phyloP scores from a whole-genome alignment of 2,888 invertebrate genomes.

The Chrysopilus asiliformis region DNA sequence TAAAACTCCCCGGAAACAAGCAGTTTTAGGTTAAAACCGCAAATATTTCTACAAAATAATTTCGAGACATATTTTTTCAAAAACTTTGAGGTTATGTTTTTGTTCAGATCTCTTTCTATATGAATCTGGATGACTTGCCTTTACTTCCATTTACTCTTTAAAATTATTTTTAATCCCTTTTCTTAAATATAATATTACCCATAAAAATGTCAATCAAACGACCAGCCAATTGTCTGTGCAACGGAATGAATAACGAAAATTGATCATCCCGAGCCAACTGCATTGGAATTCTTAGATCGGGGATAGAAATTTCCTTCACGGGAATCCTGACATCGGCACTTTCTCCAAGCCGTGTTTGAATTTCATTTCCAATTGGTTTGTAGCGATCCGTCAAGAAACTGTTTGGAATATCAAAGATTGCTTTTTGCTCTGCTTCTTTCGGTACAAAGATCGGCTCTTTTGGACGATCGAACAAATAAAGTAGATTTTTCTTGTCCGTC shows the following conservation, averaged over 20 bases:
- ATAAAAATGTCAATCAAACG: conserved; percentile 55
- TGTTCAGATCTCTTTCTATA: too few relatives aligned
- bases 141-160: too few relatives aligned
- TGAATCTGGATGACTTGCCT: too few relatives aligned
- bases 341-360: conserved; percentile 28
- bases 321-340: conserved; percentile 39
- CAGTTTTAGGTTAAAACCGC: too few relatives aligned
- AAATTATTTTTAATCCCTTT: too few relatives aligned
- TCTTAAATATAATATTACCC: too few relatives aligned
- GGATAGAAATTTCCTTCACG: conserved; percentile 47
- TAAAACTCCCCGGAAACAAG: too few relatives aligned
- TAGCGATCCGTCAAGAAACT: conserved; percentile 28
- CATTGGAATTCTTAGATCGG: conserved; percentile 48
- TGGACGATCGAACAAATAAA: conserved; percentile 54
- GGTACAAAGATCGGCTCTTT: conserved; percentile 53
- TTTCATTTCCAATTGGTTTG: conserved; percentile 21
- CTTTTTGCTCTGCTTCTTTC: conserved; percentile 32
- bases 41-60: too few relatives aligned
- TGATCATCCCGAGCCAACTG: conserved; percentile 42
- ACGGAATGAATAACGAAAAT: conserved; percentile 62
- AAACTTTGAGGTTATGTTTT: too few relatives aligned
- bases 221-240: conserved; percentile 56
- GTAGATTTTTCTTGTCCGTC: conserved; percentile 37
- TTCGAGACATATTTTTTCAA: too few relatives aligned
- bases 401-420: conserved; percentile 28